Evolutionary conservation across 2,888 invertebrate genomes (phyloP), one percentile per base, ranked within the genome.

Genomic region (Drosophila mimetica): DNA sequence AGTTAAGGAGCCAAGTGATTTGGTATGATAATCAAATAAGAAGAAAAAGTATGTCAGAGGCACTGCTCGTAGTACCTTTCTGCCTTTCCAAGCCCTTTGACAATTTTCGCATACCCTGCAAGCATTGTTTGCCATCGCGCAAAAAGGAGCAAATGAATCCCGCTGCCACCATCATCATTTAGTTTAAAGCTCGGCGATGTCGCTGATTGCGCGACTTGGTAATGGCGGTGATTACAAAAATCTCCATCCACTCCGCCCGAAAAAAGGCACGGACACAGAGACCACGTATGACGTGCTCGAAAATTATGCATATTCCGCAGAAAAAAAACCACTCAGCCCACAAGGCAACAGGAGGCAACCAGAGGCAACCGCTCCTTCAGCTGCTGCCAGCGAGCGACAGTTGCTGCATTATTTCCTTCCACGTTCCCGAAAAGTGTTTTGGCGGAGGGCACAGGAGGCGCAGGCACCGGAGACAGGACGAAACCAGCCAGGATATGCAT

Each of bases 361-460:
- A 54, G 42, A 58, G 39, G 51, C 30, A 50, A 36, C 25, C 8
- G 42, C 48, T 50, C 48, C 59, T 46, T 46, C 59, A 50, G 42
- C 36, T 48, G 81, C 63, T 53, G 63, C 55, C 67, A 57, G 53
- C 53, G 70, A 18, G 61, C 86, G 75, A 69, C 83, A 79, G 77
- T 82, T 83, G 83, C 83, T 79, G 86, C 84, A 83, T 83, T 83
- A 81, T 81, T 84, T 83, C 82, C 82, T 83, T 83, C 84, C 86
- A 78, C 73, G 69, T 74, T 74, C 57, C 74, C 70, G 71, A 46
- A 76, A 83, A 86, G 76, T 73, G 84, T 77, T 83, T 84, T 66
- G 76, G 66, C 66, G 54, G 41, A 48, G 53, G 47, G 30, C 57
- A 48, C 55, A 48, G 47, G 44, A 48, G 47, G 30, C 57, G 46